Evolutionary conservation across 1,140 invertebrate species (phyloP).

Genomic region (Diuraphis noxia): DNA sequence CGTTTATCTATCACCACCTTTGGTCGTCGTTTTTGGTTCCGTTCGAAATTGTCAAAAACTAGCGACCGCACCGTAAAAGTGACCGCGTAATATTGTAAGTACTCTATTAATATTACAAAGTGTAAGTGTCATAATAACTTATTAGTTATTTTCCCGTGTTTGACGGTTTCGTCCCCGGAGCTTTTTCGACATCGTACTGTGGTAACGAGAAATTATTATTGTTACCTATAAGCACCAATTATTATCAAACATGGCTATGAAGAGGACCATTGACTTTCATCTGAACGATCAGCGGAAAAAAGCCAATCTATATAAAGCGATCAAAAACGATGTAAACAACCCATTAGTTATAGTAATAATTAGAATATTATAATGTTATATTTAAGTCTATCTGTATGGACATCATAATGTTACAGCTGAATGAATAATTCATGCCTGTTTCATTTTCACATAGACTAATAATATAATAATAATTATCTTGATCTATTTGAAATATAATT

Average conservation of each 20-base stretch:
- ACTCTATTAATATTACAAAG: neutral
- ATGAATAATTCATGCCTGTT: neutral
- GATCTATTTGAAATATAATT: neutral
- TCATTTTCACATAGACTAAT: neutral
- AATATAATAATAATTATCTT: neutral
- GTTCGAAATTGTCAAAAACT: neutral
- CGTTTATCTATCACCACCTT: neutral
- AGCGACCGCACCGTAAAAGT: neutral
- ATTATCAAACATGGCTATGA: conserved; percentile 27
- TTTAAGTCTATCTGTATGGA: neutral
- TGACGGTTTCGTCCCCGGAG: neutral
- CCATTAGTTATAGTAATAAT: neutral
- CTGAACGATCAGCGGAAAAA: conserved; percentile 41
- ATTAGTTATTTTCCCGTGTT: neutral
- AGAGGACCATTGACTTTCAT: conserved; percentile 40
- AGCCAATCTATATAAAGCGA: conserved; percentile 18
- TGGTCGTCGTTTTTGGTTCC: neutral
- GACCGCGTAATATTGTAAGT: neutral
- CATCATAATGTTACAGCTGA: neutral
- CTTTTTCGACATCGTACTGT: neutral
- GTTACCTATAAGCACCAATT: neutral
- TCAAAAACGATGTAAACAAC: conserved; percentile 32
- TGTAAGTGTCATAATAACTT: neutral
- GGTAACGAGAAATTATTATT: neutral
- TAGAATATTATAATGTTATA: neutral